A percentile compares a stretch with the other conserved stretches of the same genome.
Conservation (phyloP, 2,888 invertebrate species). For the Drosophila maculinotata region DNA sequence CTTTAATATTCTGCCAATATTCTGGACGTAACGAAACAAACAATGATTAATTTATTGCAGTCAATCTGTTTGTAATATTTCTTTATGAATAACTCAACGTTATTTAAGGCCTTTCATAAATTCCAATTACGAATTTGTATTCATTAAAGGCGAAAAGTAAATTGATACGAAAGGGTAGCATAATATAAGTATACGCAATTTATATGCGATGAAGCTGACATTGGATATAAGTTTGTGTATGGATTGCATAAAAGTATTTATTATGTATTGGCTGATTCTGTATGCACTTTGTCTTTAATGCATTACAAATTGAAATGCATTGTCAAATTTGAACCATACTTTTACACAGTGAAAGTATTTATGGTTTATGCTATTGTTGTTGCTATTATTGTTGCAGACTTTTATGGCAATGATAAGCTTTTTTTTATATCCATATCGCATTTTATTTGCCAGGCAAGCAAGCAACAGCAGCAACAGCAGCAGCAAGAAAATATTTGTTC, state of each 20-base stretch:
- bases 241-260: conserved; percentile 31
- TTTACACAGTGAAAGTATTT: conserved; percentile 43
- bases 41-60: neutral
- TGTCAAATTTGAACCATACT: conserved; percentile 50
- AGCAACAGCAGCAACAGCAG: conserved; percentile 22
- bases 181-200: conserved; percentile 6
- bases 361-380: conserved; percentile 26
- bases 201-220: too few relatives aligned
- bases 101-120: conserved; percentile 2
- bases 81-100: neutral
- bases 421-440: conserved; percentile 60
- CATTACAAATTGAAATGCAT: conserved; percentile 74
- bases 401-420: conserved; percentile 75
- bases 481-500: conserved; percentile 79
- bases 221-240: neutral
- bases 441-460: conserved; percentile 67
- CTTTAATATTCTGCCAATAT: too few relatives aligned
- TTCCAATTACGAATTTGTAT: neutral
- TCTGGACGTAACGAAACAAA: too few relatives aligned
- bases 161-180: neutral
- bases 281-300: conserved; percentile 65
- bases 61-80: neutral
- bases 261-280: conserved; percentile 47
- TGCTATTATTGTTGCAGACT: conserved; percentile 44
- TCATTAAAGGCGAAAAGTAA: neutral